phyloP scores from a whole-genome alignment of 2,797 vertebrate species.

The Tauraco hartlaubi region DNA sequence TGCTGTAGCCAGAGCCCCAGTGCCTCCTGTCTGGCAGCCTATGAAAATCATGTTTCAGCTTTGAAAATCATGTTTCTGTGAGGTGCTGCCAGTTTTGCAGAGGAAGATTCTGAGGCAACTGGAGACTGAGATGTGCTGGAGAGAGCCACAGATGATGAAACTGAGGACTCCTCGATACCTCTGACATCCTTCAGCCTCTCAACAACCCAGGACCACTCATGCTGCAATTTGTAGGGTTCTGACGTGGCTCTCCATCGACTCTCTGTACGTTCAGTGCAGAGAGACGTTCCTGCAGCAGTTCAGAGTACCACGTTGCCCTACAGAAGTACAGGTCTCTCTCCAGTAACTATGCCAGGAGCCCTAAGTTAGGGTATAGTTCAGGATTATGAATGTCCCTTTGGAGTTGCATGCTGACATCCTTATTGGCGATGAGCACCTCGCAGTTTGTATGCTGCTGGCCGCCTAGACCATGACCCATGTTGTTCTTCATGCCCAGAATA shows the following conservation, averaged over 20 bases:
- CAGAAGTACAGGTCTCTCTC: neutral
- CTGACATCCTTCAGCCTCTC: neutral
- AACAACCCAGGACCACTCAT: neutral
- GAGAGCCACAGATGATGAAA: neutral
- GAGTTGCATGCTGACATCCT: neutral
- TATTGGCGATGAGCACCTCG: neutral
- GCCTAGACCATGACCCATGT: accelerated
- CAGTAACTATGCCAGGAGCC: neutral
- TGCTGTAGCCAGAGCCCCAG: neutral
- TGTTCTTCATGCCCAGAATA: neutral
- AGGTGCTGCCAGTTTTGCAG: neutral
- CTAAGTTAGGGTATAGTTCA: neutral
- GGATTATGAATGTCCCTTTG: neutral
- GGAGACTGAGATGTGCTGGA: neutral
- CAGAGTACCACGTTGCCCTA: neutral
- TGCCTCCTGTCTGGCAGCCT: neutral
- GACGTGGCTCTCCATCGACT: neutral
- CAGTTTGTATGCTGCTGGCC: neutral
- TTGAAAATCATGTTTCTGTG: neutral
- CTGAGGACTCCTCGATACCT: neutral
- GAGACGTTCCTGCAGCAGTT: neutral
- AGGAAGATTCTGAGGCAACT: neutral
- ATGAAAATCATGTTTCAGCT: neutral
- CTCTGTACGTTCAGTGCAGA: accelerated
- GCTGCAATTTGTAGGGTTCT: accelerated